Percentiles rank a stretch among this genome's conserved stretches.
These are phyloP conservation scores for Zophobas morio DNA, from an alignment of 1,140 invertebrate species.

Conservation along the genomic window DNA sequence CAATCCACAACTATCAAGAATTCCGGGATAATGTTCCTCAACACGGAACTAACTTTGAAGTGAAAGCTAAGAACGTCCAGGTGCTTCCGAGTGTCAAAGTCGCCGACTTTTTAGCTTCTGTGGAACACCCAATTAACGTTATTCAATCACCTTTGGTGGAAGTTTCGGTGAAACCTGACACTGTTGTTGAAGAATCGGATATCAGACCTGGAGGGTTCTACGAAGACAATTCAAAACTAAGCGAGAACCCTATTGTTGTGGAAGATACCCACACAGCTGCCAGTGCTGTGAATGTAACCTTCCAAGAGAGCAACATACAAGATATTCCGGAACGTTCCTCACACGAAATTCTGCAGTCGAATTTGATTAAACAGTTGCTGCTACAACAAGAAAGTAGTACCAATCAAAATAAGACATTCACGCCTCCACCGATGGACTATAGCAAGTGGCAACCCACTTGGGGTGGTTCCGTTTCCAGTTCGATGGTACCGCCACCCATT, in stretches of 20 bases:
- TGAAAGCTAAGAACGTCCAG: constrained; percentile 65
- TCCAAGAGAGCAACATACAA: neutral
- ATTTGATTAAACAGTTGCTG: constrained; percentile 55
- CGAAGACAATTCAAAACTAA: constrained; percentile 51
- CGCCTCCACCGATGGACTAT: constrained; percentile 52
- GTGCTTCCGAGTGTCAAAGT: constrained; percentile 74
- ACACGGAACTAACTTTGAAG: constrained; percentile 22
- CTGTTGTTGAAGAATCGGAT: constrained; percentile 26
- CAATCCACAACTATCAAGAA: constrained; percentile 50
- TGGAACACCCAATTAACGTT: constrained; percentile 76
- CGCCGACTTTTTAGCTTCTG: constrained; percentile 74
- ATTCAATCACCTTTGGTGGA: constrained; percentile 77
- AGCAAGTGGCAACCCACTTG: constrained; percentile 54
- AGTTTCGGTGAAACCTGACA: constrained; percentile 64
- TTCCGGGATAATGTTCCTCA: constrained; percentile 56
- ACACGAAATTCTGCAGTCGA: neutral
- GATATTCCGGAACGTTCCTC: neutral
- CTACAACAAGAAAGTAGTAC: constrained; percentile 43
- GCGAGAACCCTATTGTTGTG: constrained; percentile 65
- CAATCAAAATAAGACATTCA: constrained; percentile 21
- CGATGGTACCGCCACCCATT: constrained; percentile 65
- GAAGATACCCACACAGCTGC: constrained; percentile 62
- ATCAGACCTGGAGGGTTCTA: constrained; percentile 26
- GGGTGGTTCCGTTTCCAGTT: constrained; percentile 37
- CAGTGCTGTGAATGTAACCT: constrained; percentile 7